Percentiles rank a stretch among this genome's conserved stretches.
These are phyloP conservation scores for Acronicta aceris DNA, from an alignment of 2,888 invertebrate species.

Conservation along the genomic window DNA sequence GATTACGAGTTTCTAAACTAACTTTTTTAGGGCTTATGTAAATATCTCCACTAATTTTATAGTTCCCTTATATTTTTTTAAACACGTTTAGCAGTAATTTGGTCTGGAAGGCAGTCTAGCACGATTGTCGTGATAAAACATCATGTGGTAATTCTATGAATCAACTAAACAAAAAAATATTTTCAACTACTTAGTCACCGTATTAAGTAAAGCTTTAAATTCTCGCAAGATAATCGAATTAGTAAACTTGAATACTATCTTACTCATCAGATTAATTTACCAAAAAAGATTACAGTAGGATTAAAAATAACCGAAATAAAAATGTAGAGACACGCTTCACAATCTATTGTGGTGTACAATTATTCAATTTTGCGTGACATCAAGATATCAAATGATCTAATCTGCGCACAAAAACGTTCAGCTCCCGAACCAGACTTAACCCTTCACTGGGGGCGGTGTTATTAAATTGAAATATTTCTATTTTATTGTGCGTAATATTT, in stretches of 20 bases:
- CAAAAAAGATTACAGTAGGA: constrained; percentile 52
- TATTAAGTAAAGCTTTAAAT: neutral
- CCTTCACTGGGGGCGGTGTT: constrained; percentile 83
- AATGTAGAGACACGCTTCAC: constrained; percentile 66
- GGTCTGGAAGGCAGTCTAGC: neutral
- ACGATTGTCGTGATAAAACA: neutral
- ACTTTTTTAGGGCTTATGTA: no score
- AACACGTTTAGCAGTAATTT: neutral
- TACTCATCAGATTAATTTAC: constrained; percentile 57
- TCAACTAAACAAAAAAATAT: neutral
- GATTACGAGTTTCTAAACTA: neutral
- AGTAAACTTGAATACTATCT: constrained; percentile 8
- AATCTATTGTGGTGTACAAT: constrained; percentile 72
- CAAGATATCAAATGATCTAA: constrained; percentile 80
- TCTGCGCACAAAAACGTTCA: constrained; percentile 76
- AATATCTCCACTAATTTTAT: no score
- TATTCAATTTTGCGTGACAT: constrained; percentile 86
- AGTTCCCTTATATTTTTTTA: no score
- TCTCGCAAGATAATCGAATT: neutral
- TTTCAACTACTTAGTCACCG: neutral
- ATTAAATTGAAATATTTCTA: constrained; percentile 88
- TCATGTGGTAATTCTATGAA: neutral
- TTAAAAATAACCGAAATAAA: constrained; percentile 55
- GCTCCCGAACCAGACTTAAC: constrained; percentile 77
- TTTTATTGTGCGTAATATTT: constrained; percentile 89